phyloP scores from a whole-genome alignment of 2,797 vertebrate genomes.

The Mastacembelus armatus region DNA sequence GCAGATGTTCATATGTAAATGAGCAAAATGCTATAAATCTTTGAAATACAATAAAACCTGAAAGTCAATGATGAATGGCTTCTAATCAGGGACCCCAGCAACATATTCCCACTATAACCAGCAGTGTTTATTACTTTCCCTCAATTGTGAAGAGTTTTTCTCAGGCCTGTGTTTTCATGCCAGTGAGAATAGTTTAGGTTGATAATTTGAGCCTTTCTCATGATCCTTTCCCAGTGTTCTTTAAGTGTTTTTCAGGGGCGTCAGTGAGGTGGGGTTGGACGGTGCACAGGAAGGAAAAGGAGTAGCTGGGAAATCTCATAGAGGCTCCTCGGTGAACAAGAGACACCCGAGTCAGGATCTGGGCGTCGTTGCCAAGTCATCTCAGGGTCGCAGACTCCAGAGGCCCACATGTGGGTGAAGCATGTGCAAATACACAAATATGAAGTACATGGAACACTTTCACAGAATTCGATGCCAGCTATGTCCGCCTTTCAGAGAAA shows the following conservation, averaged over 20 bases:
- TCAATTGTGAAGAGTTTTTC: slow-evolving; percentile 3
- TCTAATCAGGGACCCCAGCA: neutral
- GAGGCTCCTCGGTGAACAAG: slow-evolving; percentile 71
- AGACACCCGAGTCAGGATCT: slow-evolving; percentile 68
- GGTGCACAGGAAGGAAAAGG: slow-evolving; percentile 84
- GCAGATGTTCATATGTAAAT: no score
- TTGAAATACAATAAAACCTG: no score
- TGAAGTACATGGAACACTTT: neutral
- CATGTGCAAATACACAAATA: neutral
- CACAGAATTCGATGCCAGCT: neutral
- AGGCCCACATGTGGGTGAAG: neutral
- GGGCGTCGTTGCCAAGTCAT: slow-evolving; percentile 69
- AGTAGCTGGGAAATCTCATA: slow-evolving; percentile 81
- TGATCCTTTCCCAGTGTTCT: slow-evolving; percentile 64
- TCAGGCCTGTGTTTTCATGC: slow-evolving; percentile 2
- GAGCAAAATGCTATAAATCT: no score
- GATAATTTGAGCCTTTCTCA: slow-evolving; percentile 52
- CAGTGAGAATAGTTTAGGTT: slow-evolving; percentile 13
- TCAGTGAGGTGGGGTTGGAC: slow-evolving; percentile 58
- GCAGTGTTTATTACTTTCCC: slow-evolving; percentile 1
- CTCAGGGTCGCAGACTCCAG: slow-evolving; percentile 56
- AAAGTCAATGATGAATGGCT: neutral
- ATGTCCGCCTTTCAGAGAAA: neutral
- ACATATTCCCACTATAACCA: neutral
- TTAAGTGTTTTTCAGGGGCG: slow-evolving; percentile 62